Conservation (phyloP, 2,113 vertebrate genomes). For the Notechis scutatus region DNA sequence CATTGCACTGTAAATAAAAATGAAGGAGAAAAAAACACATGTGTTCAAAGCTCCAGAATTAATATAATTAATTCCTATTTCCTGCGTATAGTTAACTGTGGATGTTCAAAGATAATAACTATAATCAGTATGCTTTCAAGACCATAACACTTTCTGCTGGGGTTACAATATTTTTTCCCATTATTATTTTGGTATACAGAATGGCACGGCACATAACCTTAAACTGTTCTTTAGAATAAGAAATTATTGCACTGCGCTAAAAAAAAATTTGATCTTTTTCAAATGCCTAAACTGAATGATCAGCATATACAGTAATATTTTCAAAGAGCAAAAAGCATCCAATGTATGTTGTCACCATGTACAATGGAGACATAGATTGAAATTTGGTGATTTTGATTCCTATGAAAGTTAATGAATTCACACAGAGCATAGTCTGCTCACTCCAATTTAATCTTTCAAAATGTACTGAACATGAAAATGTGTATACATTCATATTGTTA, state of each 20-base stretch:
- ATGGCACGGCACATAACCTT: neutral
- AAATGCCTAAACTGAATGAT: neutral
- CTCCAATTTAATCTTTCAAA: neutral
- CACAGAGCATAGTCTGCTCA: neutral
- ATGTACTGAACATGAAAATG: neutral
- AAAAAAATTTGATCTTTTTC: neutral
- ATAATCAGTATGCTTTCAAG: neutral
- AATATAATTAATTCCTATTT: neutral
- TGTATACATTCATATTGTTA: neutral
- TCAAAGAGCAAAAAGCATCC: neutral
- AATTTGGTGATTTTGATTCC: neutral
- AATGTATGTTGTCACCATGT: neutral
- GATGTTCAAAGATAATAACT: conserved; percentile 8
- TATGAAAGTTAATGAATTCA: neutral
- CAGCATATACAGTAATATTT: neutral
- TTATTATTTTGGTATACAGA: neutral
- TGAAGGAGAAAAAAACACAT: neutral
- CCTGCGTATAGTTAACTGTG: neutral
- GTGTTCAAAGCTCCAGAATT: neutral
- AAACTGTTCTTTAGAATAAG: neutral
- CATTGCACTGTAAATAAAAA: neutral
- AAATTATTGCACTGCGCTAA: neutral
- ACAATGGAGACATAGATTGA: neutral
- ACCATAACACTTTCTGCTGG: neutral
- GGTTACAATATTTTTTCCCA: neutral